These are phyloP conservation scores for Actinemys pallida DNA, from an alignment of 2,113 vertebrate species.

Conservation along the genomic window DNA sequence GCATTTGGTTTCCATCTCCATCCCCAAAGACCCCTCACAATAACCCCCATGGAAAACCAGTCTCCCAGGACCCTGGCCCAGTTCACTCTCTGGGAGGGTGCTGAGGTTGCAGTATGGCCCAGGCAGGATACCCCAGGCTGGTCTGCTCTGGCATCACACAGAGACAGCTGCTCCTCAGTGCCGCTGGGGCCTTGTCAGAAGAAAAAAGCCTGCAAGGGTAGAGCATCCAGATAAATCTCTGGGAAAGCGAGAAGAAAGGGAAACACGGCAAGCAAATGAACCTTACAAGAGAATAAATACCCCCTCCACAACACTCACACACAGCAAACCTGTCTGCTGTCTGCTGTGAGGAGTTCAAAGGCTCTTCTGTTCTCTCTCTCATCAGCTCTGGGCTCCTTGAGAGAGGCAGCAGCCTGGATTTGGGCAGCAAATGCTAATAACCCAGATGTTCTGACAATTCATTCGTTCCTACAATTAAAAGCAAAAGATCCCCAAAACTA, in stretches of 20 bases:
- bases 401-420: conserved; percentile 78
- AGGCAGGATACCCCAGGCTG: accelerated
- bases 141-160: not conserved
- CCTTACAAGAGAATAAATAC: conserved; percentile 77
- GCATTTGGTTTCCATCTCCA: not conserved
- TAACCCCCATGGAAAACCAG: not conserved
- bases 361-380: conserved; percentile 82
- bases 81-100: not conserved
- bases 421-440: conserved; percentile 88
- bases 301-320: conserved; percentile 55
- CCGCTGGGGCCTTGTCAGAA: conserved; percentile 60
- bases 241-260: conserved; percentile 67
- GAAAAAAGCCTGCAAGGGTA: conserved; percentile 63
- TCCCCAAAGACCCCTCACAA: accelerated
- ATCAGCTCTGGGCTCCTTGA: conserved; percentile 80
- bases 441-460: conserved; percentile 84
- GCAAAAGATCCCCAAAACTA: conserved; percentile 77
- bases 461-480: conserved; percentile 80
- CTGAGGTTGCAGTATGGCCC: not conserved
- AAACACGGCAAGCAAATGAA: conserved; percentile 74
- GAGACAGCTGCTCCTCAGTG: not conserved
- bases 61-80: accelerated
- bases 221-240: conserved; percentile 68
- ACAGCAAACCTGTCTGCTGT: conserved; percentile 81
- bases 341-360: conserved; percentile 85